A percentile compares a stretch with the other conserved stretches of the same genome.
phyloP scores from a whole-genome alignment of 92 coral and sea anemone species.

The Isaurus tuberculatus region DNA sequence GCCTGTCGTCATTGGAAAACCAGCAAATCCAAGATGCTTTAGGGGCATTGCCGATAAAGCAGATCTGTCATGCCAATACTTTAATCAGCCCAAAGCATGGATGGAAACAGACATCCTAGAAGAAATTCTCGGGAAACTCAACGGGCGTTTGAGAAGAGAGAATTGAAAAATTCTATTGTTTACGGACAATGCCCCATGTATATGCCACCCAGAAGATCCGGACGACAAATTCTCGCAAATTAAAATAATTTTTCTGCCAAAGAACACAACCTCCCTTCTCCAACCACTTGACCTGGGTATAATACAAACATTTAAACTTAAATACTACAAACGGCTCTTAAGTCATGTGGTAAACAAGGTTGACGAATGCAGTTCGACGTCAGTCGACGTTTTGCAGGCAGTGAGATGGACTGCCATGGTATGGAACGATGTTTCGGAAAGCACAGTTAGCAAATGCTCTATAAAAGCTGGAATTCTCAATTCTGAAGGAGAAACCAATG shows the following conservation, averaged over 20 bases:
- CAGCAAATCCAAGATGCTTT: conserved; percentile 57
- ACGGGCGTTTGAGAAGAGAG: conserved; percentile 64
- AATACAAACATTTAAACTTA: conserved; percentile 58
- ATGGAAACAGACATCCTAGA: conserved; percentile 67
- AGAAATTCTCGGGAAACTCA: conserved; percentile 58
- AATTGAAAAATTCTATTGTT: conserved; percentile 20
- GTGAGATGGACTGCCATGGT: conserved; percentile 59
- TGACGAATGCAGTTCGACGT: conserved; percentile 54
- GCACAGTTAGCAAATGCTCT: conserved; percentile 43
- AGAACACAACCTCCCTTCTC: conserved; percentile 59
- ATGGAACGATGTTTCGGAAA: conserved; percentile 58
- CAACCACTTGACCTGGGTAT: conserved; percentile 67
- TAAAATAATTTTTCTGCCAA: conserved; percentile 54
- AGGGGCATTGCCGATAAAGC: conserved; percentile 61
- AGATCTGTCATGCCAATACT: conserved; percentile 66
- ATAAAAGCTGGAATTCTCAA: conserved; percentile 55
- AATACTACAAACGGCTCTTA: conserved; percentile 54
- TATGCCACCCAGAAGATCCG: conserved; percentile 56
- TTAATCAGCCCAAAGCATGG: conserved; percentile 68
- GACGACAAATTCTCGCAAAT: conserved; percentile 54
- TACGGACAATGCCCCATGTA: conserved; percentile 60
- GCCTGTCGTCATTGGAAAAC: conserved; percentile 58
- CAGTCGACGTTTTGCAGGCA: conserved; percentile 46
- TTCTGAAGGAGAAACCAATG: conserved; percentile 58
- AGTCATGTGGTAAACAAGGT: conserved; percentile 57